phyloP scores from a whole-genome alignment of 2,888 invertebrate species.

The Ormyrus nitidulus region DNA sequence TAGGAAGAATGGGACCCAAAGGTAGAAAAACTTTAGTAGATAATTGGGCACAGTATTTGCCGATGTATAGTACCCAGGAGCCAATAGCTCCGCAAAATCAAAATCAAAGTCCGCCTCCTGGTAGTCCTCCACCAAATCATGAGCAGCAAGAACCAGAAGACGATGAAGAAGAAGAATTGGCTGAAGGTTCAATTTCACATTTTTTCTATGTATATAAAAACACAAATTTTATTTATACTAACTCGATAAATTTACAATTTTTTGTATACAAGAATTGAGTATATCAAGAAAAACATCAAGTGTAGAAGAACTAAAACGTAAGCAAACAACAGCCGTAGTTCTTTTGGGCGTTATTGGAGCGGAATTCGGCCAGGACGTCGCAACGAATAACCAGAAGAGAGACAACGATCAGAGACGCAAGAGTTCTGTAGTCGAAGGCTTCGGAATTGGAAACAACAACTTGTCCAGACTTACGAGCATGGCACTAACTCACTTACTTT shows the following conservation, averaged over 20 bases:
- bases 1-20: conserved; percentile 90
- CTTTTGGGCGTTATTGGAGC: conserved; percentile 97
- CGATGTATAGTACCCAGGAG: conserved; percentile 89
- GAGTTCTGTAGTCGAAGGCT: conserved; percentile 92
- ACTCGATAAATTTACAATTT: conserved; percentile 14
- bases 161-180: conserved; percentile 88
- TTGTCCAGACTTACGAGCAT: conserved; percentile 94
- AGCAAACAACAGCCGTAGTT: conserved; percentile 98
- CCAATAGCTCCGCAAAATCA: conserved; percentile 83
- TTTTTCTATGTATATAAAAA: not conserved
- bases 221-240: not conserved
- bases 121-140: conserved; percentile 68
- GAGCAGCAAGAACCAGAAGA: conserved; percentile 80
- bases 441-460: conserved; percentile 90
- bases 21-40: conserved; percentile 95
- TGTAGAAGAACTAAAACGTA: conserved; percentile 89
- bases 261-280: conserved; percentile 67
- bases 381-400: conserved; percentile 81
- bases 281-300: conserved; percentile 88
- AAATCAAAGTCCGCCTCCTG: conserved; percentile 74
- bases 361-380: conserved; percentile 97
- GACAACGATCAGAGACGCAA: conserved; percentile 82
- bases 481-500: conserved; percentile 93
- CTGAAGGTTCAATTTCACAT: conserved; percentile 78
- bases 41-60: conserved; percentile 96